These are phyloP conservation scores for Cyclura pinguis DNA, from an alignment of 2,797 vertebrate species.

Conservation along the genomic window DNA sequence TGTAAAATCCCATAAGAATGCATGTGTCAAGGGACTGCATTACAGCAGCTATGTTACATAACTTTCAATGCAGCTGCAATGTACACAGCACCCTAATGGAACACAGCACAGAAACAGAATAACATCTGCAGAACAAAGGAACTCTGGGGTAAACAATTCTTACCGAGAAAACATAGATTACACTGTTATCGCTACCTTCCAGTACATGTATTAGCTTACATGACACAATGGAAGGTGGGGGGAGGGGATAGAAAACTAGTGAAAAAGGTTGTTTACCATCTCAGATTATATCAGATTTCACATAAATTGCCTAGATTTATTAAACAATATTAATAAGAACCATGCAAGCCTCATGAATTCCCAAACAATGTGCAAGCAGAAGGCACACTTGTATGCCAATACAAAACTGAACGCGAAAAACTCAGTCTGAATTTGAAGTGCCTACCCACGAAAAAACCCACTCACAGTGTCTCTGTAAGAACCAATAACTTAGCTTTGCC, in stretches of 20 bases:
- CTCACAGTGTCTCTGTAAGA: neutral
- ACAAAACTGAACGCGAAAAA: neutral
- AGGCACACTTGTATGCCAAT: neutral
- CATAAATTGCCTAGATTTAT: neutral
- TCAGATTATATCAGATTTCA: neutral
- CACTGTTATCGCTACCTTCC: neutral
- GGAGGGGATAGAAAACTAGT: neutral
- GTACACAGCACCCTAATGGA: neutral
- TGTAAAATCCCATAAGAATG: neutral
- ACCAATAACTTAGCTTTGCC: neutral
- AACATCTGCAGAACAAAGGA: neutral
- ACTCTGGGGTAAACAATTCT: neutral
- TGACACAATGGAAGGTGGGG: neutral
- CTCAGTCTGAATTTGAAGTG: no score
- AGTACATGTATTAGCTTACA: neutral
- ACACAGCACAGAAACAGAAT: neutral
- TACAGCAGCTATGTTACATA: slow-evolving; percentile 13
- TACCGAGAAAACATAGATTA: neutral
- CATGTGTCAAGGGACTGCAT: neutral
- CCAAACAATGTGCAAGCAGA: neutral
- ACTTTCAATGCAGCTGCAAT: neutral
- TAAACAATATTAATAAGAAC: neutral
- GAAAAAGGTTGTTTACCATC: neutral
- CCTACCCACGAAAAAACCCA: neutral
- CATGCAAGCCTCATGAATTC: neutral